Evolutionary conservation across 92 coral and sea anemone genomes (phyloP), one percentile per base, ranked within the genome.

Genomic region (Montipora capitata): DNA sequence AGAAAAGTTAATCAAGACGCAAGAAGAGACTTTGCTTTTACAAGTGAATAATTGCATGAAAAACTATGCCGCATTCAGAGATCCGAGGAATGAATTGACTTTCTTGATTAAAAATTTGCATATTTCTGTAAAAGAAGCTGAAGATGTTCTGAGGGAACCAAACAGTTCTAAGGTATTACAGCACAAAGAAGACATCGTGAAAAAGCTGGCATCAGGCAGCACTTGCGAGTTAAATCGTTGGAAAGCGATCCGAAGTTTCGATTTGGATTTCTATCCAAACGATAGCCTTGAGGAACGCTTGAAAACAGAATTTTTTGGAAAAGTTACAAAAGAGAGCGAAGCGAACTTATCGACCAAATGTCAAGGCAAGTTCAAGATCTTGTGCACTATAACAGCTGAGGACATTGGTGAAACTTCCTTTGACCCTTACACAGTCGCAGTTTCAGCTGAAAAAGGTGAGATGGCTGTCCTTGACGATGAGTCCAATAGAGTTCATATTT

Each of bases 401-500:
- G 87, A 83, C 4, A 58, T 83, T 66, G 87, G 87, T 12, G 87
- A 83, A 58, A 83, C 80, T 10, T 74, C 80, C 0, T 83, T 83
- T 18, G 72, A 68, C 56, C 87, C 87, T 3, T 83, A 83, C 80
- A 57, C 87, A 9, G 20, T 83, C n/a, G 72, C 87, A 66, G 79
- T 83, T 5, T 72, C 87, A 1, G 61, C 27, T 11, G 69, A 58
- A 9, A 74, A 74, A 40, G 80, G 62, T 7, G 79, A 74, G 43
- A 83, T 83, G 62, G 87, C 79, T 48, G 80, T 83, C 13, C 51
- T 83, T 5, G 87, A 83, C 72, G 87, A 83, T 41, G 87, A 83
- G 54, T 62, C 72, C 13, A 83, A 83, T 49, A 63, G 79, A 11
- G 87, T 83, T 4, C 72, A 83, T 54, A 54, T 83, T 11, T 42